phyloP scores from a whole-genome alignment of 2,113 vertebrate species.

The Cochlearius cochlearius region DNA sequence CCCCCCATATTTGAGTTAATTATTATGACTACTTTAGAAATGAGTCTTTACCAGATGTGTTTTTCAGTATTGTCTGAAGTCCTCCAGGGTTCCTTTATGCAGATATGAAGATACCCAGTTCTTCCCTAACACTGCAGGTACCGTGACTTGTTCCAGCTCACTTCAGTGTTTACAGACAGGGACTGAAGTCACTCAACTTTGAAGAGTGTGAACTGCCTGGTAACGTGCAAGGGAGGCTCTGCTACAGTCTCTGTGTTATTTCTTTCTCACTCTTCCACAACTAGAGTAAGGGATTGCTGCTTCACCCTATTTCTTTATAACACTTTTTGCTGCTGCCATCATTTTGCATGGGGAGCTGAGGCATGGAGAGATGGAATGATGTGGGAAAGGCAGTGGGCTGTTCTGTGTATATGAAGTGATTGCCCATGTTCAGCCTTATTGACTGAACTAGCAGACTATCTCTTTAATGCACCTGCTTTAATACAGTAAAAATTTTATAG shows the following conservation, averaged over 20 bases:
- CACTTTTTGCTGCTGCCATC: neutral
- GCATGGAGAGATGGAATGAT: neutral
- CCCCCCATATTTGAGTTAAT: neutral
- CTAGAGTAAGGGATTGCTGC: neutral
- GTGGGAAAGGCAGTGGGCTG: neutral
- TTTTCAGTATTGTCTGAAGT: neutral
- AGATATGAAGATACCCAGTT: neutral
- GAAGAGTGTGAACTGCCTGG: neutral
- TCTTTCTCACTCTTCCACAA: neutral
- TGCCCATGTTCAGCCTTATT: neutral
- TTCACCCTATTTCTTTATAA: neutral
- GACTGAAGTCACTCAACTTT: fast-evolving
- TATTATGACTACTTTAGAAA: neutral
- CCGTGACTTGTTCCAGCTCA: neutral
- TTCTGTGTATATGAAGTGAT: neutral
- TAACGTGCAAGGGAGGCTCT: neutral
- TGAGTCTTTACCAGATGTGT: neutral
- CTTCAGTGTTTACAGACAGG: neutral
- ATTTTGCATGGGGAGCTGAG: neutral
- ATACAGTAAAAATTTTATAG: neutral
- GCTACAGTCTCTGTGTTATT: neutral
- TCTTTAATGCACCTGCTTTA: neutral
- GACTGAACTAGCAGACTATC: neutral
- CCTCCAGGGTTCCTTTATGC: neutral
- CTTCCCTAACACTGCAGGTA: neutral